Evolutionary conservation across 2,888 invertebrate species (phyloP), one percentile per base, ranked within the genome.

Genomic region (Aplocera efformata): DNA sequence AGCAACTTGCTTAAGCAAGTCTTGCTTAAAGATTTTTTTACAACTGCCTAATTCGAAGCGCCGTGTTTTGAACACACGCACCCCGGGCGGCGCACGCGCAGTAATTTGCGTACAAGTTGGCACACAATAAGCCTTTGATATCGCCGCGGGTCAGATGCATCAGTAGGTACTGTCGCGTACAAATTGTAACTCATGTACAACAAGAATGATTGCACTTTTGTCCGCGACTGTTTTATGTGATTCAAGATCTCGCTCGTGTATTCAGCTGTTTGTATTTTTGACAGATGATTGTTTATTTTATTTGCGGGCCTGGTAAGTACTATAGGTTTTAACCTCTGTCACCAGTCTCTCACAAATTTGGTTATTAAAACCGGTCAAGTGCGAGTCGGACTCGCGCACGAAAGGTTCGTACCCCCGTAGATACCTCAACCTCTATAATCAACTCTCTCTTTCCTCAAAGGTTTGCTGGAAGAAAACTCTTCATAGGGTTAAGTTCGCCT

Each of bases 91-190:
- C 51, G 39, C 51, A 11, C 28, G 44, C 51, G 50, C 53, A 52
- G 47, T 56, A 54, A 58, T 57, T 58, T 57, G 56, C 55, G 52
- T 58, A 53, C 48, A 47, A 51, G 52, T 50, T 54, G 57, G 51
- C 61, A 56, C 66, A 76, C 74, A 74, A 72, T 75, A 59, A 50
- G 45, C 60, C 72, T 75, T 67, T 67, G 72, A 70, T 53, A 32
- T 38, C 52, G 60, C 73, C 72, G 67, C 67, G 20, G 32, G 33
- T 10, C 29, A 45, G 42, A 27, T 36, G 35, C 26, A 42, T 42
- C 45, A 39, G 40, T 17, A 43, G 39, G 48, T 42, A 44, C 48
- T 41, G 48, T 48, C 45, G 37, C 31, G 42, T 49, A 49, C 42
- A 42, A 45, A 45, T 42, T 49, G 49, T 45, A 47, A 50, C 45